Evolutionary conservation across 1,140 invertebrate genomes (phyloP).

Genomic region (Meloidogyne chitwoodi): DNA sequence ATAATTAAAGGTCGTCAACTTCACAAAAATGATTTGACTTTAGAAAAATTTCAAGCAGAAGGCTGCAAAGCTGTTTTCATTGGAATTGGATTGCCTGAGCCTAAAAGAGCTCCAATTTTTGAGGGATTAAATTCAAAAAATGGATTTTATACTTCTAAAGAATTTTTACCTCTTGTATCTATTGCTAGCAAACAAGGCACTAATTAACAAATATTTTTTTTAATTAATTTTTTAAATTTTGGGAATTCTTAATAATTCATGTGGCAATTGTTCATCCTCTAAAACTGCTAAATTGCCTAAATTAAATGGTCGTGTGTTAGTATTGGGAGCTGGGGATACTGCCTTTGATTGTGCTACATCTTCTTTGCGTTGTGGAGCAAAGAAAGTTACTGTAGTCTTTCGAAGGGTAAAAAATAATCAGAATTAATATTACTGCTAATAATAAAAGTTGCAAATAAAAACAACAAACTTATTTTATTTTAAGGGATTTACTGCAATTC

Average conservation of each 20-base stretch:
- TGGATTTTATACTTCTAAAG: slow-evolving; percentile 93
- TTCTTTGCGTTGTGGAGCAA: slow-evolving; percentile 86
- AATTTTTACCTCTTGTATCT: slow-evolving; percentile 81
- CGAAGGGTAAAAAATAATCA: slow-evolving; percentile 72
- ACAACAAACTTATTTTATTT: neutral
- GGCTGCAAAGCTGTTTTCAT: slow-evolving; percentile 75
- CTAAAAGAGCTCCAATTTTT: slow-evolving; percentile 78
- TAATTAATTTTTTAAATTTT: neutral
- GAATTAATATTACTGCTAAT: neutral
- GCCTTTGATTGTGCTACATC: slow-evolving; percentile 98
- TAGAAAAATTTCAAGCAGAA: slow-evolving; percentile 67
- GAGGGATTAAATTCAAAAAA: slow-evolving; percentile 71
- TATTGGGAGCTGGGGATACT: slow-evolving; percentile 87
- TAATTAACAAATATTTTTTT: neutral
- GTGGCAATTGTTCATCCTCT: neutral
- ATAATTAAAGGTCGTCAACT: slow-evolving; percentile 61
- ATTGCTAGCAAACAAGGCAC: slow-evolving; percentile 78
- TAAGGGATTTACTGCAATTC: slow-evolving; percentile 82
- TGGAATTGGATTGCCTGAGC: slow-evolving; percentile 86
- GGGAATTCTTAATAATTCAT: neutral
- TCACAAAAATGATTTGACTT: slow-evolving; percentile 60
- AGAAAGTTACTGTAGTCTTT: slow-evolving; percentile 85
- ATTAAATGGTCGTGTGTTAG: slow-evolving; percentile 84
- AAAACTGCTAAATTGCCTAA: slow-evolving; percentile 68
- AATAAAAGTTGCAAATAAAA: neutral